Evolutionary conservation across 2,797 vertebrate genomes (phyloP).

Genomic region (Eulemur mongoz): DNA sequence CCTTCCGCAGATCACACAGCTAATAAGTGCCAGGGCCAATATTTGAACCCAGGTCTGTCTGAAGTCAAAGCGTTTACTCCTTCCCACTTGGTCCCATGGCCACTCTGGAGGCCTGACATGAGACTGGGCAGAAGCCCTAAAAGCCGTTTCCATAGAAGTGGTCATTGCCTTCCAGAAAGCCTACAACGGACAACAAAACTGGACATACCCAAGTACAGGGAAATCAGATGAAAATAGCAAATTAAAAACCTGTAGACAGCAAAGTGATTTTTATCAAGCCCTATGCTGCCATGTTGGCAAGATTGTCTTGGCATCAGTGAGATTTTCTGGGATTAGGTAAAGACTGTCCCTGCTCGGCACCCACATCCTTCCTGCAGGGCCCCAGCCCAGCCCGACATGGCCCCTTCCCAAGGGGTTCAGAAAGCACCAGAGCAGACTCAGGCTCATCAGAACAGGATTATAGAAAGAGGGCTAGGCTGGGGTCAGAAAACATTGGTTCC

Average conservation of each 20-base stretch:
- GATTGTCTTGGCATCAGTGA: background rate
- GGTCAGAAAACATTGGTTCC: background rate
- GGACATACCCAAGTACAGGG: background rate
- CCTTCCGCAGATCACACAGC: background rate
- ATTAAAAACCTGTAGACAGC: background rate
- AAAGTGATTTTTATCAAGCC: background rate
- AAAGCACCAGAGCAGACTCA: background rate
- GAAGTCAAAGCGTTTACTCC: background rate
- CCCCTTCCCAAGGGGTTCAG: background rate
- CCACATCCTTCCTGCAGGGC: background rate
- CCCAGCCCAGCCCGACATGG: background rate
- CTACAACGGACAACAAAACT: background rate
- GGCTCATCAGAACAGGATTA: background rate
- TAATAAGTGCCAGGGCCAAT: background rate
- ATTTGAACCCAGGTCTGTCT: background rate
- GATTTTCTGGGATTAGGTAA: background rate
- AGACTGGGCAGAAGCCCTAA: background rate
- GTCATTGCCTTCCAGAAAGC: background rate
- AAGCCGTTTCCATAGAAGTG: background rate
- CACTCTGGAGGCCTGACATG: background rate
- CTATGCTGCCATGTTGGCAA: background rate
- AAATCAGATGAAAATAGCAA: background rate
- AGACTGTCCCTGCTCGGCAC: background rate
- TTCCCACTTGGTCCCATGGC: accelerated
- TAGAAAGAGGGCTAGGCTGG: background rate